These are phyloP conservation scores for Chionodraco myersi DNA, from an alignment of 2,113 vertebrate species.

Conservation along the genomic window DNA sequence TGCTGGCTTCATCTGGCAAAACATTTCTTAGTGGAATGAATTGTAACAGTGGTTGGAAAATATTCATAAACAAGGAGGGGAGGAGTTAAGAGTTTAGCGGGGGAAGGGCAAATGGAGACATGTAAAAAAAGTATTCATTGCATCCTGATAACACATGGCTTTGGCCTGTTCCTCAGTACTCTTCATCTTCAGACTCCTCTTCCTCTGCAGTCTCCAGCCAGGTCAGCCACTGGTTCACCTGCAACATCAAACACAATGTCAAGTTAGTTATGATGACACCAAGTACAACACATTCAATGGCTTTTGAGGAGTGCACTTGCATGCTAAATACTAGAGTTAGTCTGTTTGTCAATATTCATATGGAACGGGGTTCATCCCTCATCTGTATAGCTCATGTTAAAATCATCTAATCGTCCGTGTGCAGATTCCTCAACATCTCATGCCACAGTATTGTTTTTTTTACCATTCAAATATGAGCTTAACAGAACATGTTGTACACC, in stretches of 20 bases:
- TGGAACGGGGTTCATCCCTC: not conserved
- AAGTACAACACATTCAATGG: no score
- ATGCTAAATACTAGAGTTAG: no score
- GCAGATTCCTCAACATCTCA: not conserved
- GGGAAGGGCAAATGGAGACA: not conserved
- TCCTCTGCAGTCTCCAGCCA: constrained; percentile 99
- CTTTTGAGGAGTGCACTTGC: no score
- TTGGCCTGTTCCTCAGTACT: constrained; percentile 93
- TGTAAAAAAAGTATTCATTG: constrained; percentile 83
- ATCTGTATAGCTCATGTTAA: no score
- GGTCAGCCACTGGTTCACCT: constrained; percentile 98
- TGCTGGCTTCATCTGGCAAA: constrained; percentile 84
- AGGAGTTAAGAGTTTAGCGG: not conserved
- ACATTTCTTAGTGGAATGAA: constrained; percentile 87
- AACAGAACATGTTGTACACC: not conserved
- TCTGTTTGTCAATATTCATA: not conserved
- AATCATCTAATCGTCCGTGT: not conserved
- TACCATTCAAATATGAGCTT: not conserved
- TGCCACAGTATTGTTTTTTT: not conserved
- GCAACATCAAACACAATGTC: constrained; percentile 63
- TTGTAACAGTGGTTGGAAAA: constrained; percentile 90
- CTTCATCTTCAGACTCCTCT: constrained; percentile 98
- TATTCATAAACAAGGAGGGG: constrained; percentile 22
- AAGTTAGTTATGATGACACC: not conserved
- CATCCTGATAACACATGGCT: constrained; percentile 91